Evolutionary conservation across 2,797 vertebrate species (phyloP).

Genomic region (Phrynocephalus vlangalii): DNA sequence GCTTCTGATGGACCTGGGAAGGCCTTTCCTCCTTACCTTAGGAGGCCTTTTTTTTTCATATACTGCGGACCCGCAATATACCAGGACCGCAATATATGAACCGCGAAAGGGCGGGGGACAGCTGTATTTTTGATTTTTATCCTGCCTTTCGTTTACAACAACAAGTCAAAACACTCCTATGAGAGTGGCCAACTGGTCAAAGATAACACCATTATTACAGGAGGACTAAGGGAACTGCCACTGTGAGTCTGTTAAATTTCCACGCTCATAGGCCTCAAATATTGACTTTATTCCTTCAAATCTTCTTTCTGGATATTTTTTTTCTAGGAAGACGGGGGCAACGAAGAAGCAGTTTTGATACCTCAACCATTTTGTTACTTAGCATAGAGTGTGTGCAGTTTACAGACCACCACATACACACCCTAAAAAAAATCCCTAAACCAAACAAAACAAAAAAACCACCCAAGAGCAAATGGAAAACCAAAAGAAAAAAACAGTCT

Average conservation of each 20-base stretch:
- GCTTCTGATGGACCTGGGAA: too few relatives aligned
- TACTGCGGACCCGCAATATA: too few relatives aligned
- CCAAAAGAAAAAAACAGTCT: constrained; percentile 59
- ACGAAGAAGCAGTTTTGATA: constrained; percentile 41
- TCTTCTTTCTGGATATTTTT: not conserved
- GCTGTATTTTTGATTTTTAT: constrained; percentile 2
- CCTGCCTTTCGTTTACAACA: not conserved
- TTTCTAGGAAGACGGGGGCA: not conserved
- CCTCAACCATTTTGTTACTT: constrained; percentile 34
- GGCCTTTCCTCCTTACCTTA: too few relatives aligned
- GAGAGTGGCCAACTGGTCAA: constrained; percentile 50
- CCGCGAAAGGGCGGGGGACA: too few relatives aligned
- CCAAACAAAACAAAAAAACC: too few relatives aligned
- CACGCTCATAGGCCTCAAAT: constrained; percentile 28
- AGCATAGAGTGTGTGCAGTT: constrained; percentile 36
- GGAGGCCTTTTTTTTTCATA: too few relatives aligned
- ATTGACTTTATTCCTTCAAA: constrained; percentile 11
- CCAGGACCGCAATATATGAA: too few relatives aligned
- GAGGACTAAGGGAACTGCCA: constrained; percentile 22
- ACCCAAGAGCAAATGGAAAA: constrained; percentile 43
- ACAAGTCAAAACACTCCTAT: constrained; percentile 39
- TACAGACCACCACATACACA: constrained; percentile 2
- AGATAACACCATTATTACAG: not conserved
- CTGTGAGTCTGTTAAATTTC: not conserved
- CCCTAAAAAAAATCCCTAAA: constrained; percentile 14